A percentile compares a stretch with the other conserved stretches of the same genome.
These are phyloP conservation scores for Drosophila sechellia DNA, from an alignment of 1,140 invertebrate species.

Conservation along the genomic window DNA sequence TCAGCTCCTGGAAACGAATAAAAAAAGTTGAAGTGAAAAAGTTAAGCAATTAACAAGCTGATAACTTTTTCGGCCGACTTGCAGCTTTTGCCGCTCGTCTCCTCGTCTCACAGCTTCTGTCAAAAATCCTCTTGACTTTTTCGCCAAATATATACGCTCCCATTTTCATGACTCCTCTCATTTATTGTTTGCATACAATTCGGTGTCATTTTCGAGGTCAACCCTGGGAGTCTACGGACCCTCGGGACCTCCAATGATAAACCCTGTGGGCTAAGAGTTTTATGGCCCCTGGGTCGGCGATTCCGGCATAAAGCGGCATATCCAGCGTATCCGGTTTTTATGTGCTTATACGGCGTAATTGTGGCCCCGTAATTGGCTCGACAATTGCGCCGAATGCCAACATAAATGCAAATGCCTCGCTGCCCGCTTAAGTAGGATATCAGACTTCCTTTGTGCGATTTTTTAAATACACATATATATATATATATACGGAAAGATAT, in stretches of 20 bases:
- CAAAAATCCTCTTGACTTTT: constrained; percentile 2
- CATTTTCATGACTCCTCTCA: constrained; percentile 47
- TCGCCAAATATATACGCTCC: constrained; percentile 4
- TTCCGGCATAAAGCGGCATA: constrained; percentile 42
- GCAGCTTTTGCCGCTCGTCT: constrained; percentile 14
- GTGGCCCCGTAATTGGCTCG: constrained; percentile 74
- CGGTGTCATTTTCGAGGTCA: constrained; percentile 49
- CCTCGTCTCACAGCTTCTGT: constrained; percentile 4
- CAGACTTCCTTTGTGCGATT: constrained; percentile 23
- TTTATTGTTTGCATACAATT: constrained; percentile 52
- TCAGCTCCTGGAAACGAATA: constrained; percentile 54
- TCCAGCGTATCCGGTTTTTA: constrained; percentile 53
- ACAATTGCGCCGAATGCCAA: constrained; percentile 71
- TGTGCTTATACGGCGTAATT: constrained; percentile 77
- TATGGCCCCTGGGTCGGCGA: constrained; percentile 59
- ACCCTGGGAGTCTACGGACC: constrained; percentile 18
- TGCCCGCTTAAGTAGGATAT: constrained; percentile 75
- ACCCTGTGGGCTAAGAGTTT: constrained; percentile 66
- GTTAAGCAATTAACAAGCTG: constrained; percentile 83
- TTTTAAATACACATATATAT: background rate
- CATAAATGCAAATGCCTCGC: constrained; percentile 64
- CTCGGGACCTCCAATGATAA: constrained; percentile 22
- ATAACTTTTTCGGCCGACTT: constrained; percentile 74
- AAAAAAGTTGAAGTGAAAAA: constrained; percentile 83
- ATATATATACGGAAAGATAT: constrained; percentile 17